These are phyloP conservation scores for Callyntrura sp. DNA, from an alignment of 2,888 invertebrate genomes.

Conservation along the genomic window DNA sequence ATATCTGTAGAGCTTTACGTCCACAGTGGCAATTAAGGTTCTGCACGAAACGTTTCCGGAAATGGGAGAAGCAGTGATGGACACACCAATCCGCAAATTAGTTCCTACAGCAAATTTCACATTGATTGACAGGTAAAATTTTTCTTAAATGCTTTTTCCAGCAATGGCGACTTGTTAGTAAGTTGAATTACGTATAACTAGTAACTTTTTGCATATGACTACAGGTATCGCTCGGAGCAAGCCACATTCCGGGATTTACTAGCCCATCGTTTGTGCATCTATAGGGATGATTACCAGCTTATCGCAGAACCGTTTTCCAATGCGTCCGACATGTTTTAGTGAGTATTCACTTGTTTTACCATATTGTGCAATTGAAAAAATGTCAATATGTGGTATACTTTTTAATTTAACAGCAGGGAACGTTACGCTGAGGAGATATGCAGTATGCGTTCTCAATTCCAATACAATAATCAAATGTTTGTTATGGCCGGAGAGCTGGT, in stretches of 20 bases:
- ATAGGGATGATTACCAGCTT: slow-evolving; percentile 52
- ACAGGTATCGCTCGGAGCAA: slow-evolving; percentile 71
- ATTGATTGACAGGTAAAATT: slow-evolving; percentile 74
- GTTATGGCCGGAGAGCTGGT: slow-evolving; percentile 72
- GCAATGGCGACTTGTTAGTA: no score
- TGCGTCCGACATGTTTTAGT: slow-evolving; percentile 72
- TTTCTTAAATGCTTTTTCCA: no score
- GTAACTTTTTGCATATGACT: background rate
- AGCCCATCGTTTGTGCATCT: slow-evolving; percentile 76
- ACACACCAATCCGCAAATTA: slow-evolving; percentile 74
- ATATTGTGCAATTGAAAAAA: no score
- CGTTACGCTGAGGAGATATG: slow-evolving; percentile 71
- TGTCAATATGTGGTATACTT: no score
- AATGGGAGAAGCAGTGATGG: slow-evolving; percentile 67
- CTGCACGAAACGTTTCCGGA: slow-evolving; percentile 77
- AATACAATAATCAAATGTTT: slow-evolving; percentile 78
- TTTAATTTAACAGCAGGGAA: slow-evolving; percentile 61
- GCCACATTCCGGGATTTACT: slow-evolving; percentile 80
- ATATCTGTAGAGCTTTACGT: slow-evolving; percentile 60
- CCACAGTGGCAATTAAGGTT: slow-evolving; percentile 62
- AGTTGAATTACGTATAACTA: no score
- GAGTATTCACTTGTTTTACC: background rate
- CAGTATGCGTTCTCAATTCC: slow-evolving; percentile 67
- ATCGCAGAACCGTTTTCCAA: slow-evolving; percentile 56
- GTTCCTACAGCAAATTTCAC: slow-evolving; percentile 66